Evolutionary conservation across 2,888 invertebrate species (phyloP).

Genomic region (Hypercompe scribonia): DNA sequence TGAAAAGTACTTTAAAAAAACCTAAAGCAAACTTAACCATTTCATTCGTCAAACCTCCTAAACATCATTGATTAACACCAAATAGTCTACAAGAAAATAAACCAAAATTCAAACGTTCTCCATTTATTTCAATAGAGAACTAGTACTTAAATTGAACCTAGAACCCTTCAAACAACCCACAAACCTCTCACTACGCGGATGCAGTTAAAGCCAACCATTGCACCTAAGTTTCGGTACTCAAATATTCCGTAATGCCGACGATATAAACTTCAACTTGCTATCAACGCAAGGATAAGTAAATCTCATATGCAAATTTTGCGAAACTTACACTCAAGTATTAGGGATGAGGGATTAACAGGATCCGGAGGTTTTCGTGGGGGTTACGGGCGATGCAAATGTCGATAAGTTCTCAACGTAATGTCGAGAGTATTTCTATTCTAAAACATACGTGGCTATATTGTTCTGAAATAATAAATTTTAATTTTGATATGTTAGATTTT

Average conservation of each 20-base stretch:
- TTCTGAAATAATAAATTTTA: too few species aligned
- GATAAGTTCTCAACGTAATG: slow-evolving; percentile 38
- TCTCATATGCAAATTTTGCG: slow-evolving; percentile 71
- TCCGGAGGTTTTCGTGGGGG: slow-evolving; percentile 20
- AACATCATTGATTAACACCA: too few species aligned
- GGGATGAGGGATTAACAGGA: slow-evolving; percentile 34
- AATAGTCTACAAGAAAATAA: too few species aligned
- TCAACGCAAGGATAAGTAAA: slow-evolving; percentile 68
- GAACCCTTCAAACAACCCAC: background rate
- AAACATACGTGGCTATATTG: background rate
- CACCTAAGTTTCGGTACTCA: slow-evolving; percentile 56
- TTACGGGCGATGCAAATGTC: slow-evolving; percentile 26
- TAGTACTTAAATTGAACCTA: background rate
- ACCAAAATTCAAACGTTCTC: background rate
- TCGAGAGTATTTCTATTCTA: background rate
- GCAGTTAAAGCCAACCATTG: slow-evolving; percentile 34
- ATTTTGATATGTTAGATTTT: too few species aligned
- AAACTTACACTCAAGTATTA: slow-evolving; percentile 55
- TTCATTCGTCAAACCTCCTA: too few species aligned
- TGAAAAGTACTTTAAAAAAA: too few species aligned
- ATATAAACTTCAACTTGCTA: slow-evolving; percentile 64
- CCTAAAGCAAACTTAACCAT: too few species aligned
- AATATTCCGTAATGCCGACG: slow-evolving; percentile 60
- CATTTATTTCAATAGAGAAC: background rate
- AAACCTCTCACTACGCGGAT: background rate